These are phyloP conservation scores for Gila robusta DNA, from an alignment of 2,797 vertebrate species.

Conservation along the genomic window DNA sequence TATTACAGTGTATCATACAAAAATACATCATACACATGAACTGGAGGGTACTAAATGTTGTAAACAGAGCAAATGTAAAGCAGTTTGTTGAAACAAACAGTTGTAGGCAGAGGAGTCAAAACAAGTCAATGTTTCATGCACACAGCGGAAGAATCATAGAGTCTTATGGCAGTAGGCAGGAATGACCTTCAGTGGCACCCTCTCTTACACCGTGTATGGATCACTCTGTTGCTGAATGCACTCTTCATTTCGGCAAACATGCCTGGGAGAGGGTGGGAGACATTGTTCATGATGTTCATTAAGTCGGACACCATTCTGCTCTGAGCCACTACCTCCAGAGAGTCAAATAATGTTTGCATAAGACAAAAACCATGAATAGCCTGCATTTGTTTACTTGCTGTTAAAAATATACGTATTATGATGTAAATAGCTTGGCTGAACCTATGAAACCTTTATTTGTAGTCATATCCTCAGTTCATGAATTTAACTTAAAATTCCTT, in stretches of 20 bases:
- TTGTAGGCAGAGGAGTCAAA: conserved; percentile 48
- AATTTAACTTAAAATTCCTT: conserved; percentile 1
- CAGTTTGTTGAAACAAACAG: conserved; percentile 35
- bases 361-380: conserved; percentile 21
- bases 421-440: conserved; percentile 6
- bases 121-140: conserved; percentile 43
- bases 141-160: conserved; percentile 18
- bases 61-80: conserved; percentile 31
- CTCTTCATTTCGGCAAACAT: conserved; percentile 38
- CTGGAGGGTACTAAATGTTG: conserved; percentile 7
- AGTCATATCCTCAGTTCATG: neutral
- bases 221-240: conserved; percentile 41
- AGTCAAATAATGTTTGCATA: conserved; percentile 36
- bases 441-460: conserved; percentile 2
- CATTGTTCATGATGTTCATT: conserved; percentile 23
- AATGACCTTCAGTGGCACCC: conserved; percentile 49
- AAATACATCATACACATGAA: neutral
- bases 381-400: conserved; percentile 23
- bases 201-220: conserved; percentile 28
- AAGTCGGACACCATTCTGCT: conserved; percentile 34
- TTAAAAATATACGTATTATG: neutral
- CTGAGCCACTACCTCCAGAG: conserved; percentile 38
- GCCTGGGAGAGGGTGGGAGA: conserved; percentile 42
- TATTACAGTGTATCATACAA: neutral
- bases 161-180: conserved; percentile 49